Evolutionary conservation across 2,113 vertebrate genomes (phyloP).

Genomic region (Neoarius graeffei): DNA sequence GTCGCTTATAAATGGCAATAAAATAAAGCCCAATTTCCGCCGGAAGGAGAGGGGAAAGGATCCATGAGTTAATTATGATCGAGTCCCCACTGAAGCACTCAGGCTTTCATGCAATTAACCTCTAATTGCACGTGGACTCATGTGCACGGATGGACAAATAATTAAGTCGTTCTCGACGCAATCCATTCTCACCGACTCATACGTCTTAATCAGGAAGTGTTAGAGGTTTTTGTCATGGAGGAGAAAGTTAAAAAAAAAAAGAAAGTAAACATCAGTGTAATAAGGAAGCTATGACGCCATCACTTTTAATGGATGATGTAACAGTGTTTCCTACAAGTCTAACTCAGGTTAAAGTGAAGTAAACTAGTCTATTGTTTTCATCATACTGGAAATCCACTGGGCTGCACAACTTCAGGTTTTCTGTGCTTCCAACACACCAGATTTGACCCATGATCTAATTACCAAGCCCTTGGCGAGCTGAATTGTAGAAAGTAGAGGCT

Average conservation of each 20-base stretch:
- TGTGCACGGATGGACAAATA: slow-evolving; percentile 65
- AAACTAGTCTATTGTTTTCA: neutral
- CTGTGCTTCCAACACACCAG: neutral
- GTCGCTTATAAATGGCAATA: slow-evolving; percentile 48
- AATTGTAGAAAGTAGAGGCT: slow-evolving; percentile 68
- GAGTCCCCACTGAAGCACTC: slow-evolving; percentile 47
- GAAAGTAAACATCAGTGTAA: neutral
- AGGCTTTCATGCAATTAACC: slow-evolving; percentile 72
- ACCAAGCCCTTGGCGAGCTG: neutral
- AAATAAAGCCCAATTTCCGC: slow-evolving; percentile 69
- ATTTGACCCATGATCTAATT: neutral
- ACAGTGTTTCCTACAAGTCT: neutral
- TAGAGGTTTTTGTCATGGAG: neutral
- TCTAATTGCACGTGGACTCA: slow-evolving; percentile 68
- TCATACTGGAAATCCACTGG: neutral
- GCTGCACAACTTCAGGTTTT: neutral
- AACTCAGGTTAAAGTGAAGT: neutral
- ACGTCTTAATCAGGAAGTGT: slow-evolving; percentile 39
- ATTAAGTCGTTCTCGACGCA: slow-evolving; percentile 59
- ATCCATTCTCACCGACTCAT: slow-evolving; percentile 38
- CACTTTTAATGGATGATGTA: neutral
- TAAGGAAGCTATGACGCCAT: neutral
- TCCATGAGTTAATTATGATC: slow-evolving; percentile 64
- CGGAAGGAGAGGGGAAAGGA: slow-evolving; percentile 21
- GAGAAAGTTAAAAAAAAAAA: neutral